Conservation (phyloP, 2,797 vertebrate species). For the Staurois parvus region DNA sequence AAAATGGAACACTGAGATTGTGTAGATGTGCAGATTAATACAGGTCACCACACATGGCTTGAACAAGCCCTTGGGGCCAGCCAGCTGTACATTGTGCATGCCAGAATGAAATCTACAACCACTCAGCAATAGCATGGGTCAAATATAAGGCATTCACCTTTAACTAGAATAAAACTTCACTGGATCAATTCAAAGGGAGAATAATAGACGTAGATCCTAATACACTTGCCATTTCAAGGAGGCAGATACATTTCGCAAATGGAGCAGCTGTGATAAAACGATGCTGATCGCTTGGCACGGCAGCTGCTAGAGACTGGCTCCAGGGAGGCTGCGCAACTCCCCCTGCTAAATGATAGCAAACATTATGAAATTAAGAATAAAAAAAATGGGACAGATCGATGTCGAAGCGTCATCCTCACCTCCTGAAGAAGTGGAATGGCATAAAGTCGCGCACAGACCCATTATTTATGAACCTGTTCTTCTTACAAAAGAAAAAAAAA, state of each 20-base stretch:
- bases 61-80: too few species aligned
- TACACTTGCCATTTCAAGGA: neutral
- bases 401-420: conserved; percentile 1
- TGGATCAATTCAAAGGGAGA: too few species aligned
- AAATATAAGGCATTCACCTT: too few species aligned
- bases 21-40: too few species aligned
- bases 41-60: too few species aligned
- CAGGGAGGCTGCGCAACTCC: neutral
- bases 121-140: too few species aligned
- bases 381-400: conserved; percentile 13
- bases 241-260: conserved; percentile 6
- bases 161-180: too few species aligned
- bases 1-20: too few species aligned
- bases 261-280: conserved; percentile 27
- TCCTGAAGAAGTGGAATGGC: neutral
- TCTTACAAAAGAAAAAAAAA: too few species aligned
- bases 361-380: neutral
- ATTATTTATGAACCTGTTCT: neutral
- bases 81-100: too few species aligned
- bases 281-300: neutral
- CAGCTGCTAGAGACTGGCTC: neutral
- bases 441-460: neutral
- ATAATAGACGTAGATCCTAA: neutral
- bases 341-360: conserved; percentile 35
- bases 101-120: too few species aligned